Percentiles rank a stretch among this genome's conserved stretches.
Evolutionary conservation across 1,140 invertebrate genomes (phyloP).

Genomic region (Alviniconcha marisindica): DNA sequence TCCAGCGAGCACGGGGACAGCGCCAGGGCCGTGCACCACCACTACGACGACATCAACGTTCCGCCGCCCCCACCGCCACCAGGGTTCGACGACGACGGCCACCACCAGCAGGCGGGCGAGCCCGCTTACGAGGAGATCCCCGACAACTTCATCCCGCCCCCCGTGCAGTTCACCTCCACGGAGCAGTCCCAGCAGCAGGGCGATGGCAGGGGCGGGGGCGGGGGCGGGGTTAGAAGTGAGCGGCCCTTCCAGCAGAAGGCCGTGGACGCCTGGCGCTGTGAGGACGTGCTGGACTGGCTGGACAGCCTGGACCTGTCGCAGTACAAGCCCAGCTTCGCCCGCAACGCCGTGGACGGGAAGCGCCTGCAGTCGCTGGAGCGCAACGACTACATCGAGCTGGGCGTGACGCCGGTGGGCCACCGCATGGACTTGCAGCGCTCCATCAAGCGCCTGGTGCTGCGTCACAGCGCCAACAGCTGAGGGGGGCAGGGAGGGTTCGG

Average conservation of each 20-base stretch:
- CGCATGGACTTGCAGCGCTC: constrained; percentile 73
- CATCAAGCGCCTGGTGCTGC: constrained; percentile 69
- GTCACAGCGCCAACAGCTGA: constrained; percentile 33
- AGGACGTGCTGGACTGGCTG: constrained; percentile 73
- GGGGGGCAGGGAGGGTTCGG: too few relatives aligned
- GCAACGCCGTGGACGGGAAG: constrained; percentile 70
- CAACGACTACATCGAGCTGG: constrained; percentile 72
- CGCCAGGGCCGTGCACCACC: constrained; percentile 32
- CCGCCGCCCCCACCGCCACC: constrained; percentile 71
- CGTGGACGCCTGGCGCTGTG: constrained; percentile 67
- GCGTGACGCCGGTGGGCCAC: constrained; percentile 73
- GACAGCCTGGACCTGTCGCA: constrained; percentile 71
- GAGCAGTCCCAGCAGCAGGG: not conserved
- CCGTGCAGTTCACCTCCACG: constrained; percentile 46
- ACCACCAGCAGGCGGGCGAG: constrained; percentile 25
- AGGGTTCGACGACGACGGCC: constrained; percentile 60
- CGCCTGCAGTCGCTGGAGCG: constrained; percentile 66
- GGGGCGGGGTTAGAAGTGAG: not conserved
- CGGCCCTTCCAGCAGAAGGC: constrained; percentile 60
- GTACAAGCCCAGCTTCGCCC: constrained; percentile 70
- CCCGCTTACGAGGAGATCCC: constrained; percentile 46
- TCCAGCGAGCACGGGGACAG: constrained; percentile 64
- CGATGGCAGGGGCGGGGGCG: too few relatives aligned
- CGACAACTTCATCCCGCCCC: constrained; percentile 61
- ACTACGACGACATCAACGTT: constrained; percentile 63